These are phyloP conservation scores for Vanessa cardui DNA, from an alignment of 2,888 invertebrate species.

Conservation along the genomic window DNA sequence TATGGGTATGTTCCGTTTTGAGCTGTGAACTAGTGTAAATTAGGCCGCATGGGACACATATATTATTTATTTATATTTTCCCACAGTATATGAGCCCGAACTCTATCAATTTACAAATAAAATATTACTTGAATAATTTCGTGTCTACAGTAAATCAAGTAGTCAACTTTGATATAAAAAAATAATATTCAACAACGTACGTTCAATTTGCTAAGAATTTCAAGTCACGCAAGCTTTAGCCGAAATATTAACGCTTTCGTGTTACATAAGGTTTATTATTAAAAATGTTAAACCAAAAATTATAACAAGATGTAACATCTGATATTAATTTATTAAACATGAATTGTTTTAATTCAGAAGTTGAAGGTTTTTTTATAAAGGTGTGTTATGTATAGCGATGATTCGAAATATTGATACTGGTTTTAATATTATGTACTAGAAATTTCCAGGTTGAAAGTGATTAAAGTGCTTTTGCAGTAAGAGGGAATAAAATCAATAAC, in stretches of 20 bases:
- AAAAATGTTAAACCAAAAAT: background rate
- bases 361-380: too few species aligned
- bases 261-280: slow-evolving; percentile 6
- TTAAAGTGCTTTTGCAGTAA: slow-evolving; percentile 4
- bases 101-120: too few species aligned
- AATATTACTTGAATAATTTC: too few species aligned
- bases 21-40: too few species aligned
- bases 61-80: too few species aligned
- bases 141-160: background rate
- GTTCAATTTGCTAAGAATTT: background rate
- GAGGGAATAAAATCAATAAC: slow-evolving; percentile 9
- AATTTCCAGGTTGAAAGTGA: background rate
- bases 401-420: too few species aligned
- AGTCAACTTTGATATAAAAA: slow-evolving; percentile 7
- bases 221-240: slow-evolving; percentile 21
- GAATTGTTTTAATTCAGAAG: too few species aligned
- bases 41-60: too few species aligned
- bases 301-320: background rate
- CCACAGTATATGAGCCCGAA: too few species aligned
- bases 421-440: background rate
- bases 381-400: too few species aligned
- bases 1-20: too few species aligned
- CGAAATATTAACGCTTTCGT: slow-evolving; percentile 19
- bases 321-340: too few species aligned
- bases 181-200: background rate